These are phyloP conservation scores for Hippopotamus amphibius DNA, from an alignment of 2,113 vertebrate genomes.

Conservation along the genomic window DNA sequence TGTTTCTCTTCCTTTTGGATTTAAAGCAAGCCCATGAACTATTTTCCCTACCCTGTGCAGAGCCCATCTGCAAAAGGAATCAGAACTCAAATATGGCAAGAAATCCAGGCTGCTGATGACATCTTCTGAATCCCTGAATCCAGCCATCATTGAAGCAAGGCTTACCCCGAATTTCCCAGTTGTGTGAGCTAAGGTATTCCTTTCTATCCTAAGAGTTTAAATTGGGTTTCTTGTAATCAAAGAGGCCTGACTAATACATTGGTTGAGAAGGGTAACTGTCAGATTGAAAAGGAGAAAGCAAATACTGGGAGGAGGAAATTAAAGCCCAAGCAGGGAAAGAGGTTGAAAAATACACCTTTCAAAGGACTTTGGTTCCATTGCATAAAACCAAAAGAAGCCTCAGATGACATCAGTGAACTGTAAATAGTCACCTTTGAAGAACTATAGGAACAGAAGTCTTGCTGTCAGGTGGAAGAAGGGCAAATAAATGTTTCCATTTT, in stretches of 20 bases:
- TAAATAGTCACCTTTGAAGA: conserved; percentile 81
- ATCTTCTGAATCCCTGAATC: not conserved
- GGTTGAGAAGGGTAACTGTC: conserved; percentile 43
- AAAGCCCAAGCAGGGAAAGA: conserved; percentile 46
- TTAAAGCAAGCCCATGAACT: not conserved
- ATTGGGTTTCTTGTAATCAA: not conserved
- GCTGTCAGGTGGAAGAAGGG: conserved; percentile 71
- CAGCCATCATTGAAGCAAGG: not conserved
- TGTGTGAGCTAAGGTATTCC: not conserved
- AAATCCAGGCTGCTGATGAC: not conserved
- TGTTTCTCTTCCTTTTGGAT: not conserved
- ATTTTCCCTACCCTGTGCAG: not conserved
- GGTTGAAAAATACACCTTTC: conserved; percentile 46
- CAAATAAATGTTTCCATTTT: conserved; percentile 78
- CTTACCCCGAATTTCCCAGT: not conserved
- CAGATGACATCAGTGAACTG: conserved; percentile 67
- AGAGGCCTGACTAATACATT: not conserved
- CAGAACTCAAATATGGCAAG: not conserved
- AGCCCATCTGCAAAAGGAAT: not conserved
- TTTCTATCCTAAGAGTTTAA: conserved; percentile 34
- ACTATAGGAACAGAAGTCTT: conserved; percentile 68
- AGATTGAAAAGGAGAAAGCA: conserved; percentile 50
- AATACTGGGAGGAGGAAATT: conserved; percentile 46
- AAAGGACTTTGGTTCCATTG: conserved; percentile 57
- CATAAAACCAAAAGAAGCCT: conserved; percentile 65